Evolutionary conservation across 2,888 invertebrate genomes (phyloP), one percentile per base, ranked within the genome.

Genomic region (Polymixis flavicincta): DNA sequence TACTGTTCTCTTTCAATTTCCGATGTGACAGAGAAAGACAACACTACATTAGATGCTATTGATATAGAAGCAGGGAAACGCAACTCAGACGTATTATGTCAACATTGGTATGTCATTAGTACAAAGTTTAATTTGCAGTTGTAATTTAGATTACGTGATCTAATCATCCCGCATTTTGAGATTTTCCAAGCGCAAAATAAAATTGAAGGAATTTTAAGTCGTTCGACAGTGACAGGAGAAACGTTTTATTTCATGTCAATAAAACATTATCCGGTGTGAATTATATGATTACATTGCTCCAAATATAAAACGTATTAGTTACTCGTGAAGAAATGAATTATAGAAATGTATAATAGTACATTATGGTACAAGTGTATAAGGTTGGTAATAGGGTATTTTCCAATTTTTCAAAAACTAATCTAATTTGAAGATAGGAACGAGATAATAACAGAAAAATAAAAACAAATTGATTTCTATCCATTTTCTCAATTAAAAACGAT

Each of bases 101-200:
- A 87, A 87, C 78, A 87, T 59, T 84, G 86, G 78, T 73, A 86
- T 75, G 76, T 78, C 85, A 82, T 2, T n/a, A 55, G 9, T 37
- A 80, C 87, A 76, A 87, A 71, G 48, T 60, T 77, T 37, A 55
- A 45, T 80, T 72, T 84, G 69, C 85, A 52, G 85, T 55, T 48
- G 22, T 25, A 9, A 13, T 81, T 76, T 63, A 4, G 52, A 61
- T n/a, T 50, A 66, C 0, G 0, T 2, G 7, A 1, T 69, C 0
- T 0, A 57, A 8, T 8, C 59, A 61, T 0, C 17, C 0, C 5
- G n/a, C 59, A 69, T 50, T 54, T 66, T 68, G 55, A n/a, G 19
- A 0, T 57, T 54, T 32, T 11, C 2, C 1, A 57, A 37, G 19
- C n/a, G 81, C 71, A 84, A 61, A 50, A 55, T 25, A 14, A 71